phyloP scores from a whole-genome alignment of 2,888 invertebrate species.

The Monochamus alternatus region DNA sequence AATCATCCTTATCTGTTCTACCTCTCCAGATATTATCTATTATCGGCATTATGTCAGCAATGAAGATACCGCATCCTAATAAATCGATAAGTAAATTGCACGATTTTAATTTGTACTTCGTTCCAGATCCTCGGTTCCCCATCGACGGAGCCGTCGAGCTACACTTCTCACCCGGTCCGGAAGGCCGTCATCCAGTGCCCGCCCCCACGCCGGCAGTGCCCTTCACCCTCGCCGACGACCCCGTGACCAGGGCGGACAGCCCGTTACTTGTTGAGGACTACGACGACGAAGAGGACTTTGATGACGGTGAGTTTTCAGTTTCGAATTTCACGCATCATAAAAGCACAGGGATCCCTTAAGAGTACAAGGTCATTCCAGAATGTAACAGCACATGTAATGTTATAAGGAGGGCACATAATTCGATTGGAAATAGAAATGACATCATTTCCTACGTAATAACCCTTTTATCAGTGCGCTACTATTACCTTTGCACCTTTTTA shows the following conservation, averaged over 20 bases:
- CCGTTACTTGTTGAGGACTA: conserved; percentile 77
- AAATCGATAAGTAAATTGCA: conserved; percentile 2
- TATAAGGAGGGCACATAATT: too few relatives aligned
- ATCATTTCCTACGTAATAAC: too few relatives aligned
- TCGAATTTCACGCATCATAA: too few relatives aligned
- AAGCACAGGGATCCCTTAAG: too few relatives aligned
- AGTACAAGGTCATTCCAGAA: too few relatives aligned
- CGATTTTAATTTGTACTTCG: conserved; percentile 23
- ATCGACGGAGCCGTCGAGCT: conserved; percentile 88
- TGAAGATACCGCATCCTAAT: not conserved
- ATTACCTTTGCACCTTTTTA: too few relatives aligned
- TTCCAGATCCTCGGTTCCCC: conserved; percentile 86
- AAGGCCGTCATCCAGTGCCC: conserved; percentile 72
- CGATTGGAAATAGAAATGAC: too few relatives aligned
- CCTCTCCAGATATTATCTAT: conserved; percentile 15
- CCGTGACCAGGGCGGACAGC: conserved; percentile 85
- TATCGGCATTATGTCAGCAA: not conserved
- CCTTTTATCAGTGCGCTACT: too few relatives aligned
- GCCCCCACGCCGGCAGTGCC: conserved; percentile 82
- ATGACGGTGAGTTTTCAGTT: conserved; percentile 64
- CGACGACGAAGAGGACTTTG: conserved; percentile 70
- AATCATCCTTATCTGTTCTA: conserved; percentile 23
- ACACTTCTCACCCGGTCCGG: conserved; percentile 80
- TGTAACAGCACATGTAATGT: too few relatives aligned
- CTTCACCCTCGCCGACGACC: conserved; percentile 80